A percentile compares a stretch with the other conserved stretches of the same genome.
These are phyloP conservation scores for Dinomys branickii DNA, from an alignment of 2,113 vertebrate genomes.

Conservation along the genomic window DNA sequence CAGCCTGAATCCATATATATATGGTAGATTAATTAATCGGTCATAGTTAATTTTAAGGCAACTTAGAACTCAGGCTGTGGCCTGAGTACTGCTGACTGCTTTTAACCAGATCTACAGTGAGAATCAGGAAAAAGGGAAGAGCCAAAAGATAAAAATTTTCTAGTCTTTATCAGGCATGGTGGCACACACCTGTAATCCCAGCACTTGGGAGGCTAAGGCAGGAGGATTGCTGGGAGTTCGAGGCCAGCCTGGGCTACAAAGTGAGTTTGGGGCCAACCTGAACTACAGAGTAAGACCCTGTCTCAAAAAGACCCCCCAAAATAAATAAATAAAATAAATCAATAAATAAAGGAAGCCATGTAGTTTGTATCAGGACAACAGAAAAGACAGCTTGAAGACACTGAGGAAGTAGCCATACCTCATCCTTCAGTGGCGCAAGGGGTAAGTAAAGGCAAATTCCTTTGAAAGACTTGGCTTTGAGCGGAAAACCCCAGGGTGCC, in stretches of 20 bases:
- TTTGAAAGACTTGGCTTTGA: not conserved
- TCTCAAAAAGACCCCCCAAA: not conserved
- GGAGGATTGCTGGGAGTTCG: not conserved
- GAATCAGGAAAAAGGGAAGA: not conserved
- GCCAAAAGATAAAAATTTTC: not conserved
- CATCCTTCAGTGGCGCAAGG: not conserved
- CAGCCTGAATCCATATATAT: no score
- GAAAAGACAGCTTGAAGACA: not conserved
- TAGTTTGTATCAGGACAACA: not conserved
- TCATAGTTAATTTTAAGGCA: not conserved
- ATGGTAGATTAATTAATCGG: not conserved
- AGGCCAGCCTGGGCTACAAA: not conserved
- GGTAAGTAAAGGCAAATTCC: not conserved
- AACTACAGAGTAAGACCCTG: not conserved
- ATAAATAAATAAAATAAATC: not conserved
- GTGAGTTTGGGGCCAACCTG: not conserved
- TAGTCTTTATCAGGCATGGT: not conserved
- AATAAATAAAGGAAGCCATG: not conserved
- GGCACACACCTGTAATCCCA: not conserved
- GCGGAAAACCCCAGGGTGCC: not conserved
- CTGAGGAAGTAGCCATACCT: not conserved
- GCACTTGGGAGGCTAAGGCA: not conserved
- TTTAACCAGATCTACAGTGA: not conserved
- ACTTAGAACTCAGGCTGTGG: not conserved
- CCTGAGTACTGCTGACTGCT: not conserved